These are phyloP conservation scores for Dinomys branickii DNA, from an alignment of 2,113 vertebrate genomes.

Conservation along the genomic window DNA sequence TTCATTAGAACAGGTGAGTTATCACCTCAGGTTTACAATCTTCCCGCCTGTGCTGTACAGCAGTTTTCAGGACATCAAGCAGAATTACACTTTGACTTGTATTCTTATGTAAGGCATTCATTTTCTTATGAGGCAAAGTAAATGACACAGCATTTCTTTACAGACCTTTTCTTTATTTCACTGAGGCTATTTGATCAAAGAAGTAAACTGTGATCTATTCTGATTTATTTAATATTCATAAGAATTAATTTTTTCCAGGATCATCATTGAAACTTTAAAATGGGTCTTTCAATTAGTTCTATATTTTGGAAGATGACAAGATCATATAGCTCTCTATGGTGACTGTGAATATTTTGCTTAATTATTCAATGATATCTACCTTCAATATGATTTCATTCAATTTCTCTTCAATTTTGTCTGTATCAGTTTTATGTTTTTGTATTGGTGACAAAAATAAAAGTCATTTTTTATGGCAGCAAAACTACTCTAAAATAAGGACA, in stretches of 20 bases:
- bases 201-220: neutral
- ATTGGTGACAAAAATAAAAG: neutral
- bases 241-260: neutral
- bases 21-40: neutral
- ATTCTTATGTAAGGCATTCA: constrained; percentile 15
- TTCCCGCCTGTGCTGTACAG: neutral
- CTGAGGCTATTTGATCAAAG: neutral
- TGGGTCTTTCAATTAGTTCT: neutral
- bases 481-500: neutral
- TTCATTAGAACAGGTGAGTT: neutral
- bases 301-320: neutral
- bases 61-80: neutral
- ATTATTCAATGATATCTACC: neutral
- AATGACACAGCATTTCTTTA: neutral
- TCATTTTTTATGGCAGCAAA: neutral
- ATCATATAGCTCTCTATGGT: neutral
- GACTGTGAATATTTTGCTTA: neutral
- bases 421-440: neutral
- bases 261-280: neutral
- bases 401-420: neutral
- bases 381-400: neutral
- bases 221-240: neutral
- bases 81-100: neutral
- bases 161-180: neutral
- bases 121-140: constrained; percentile 1